phyloP scores from a whole-genome alignment of 53 echinoderm and acorn worm genomes.

The Luidia sarsii region DNA sequence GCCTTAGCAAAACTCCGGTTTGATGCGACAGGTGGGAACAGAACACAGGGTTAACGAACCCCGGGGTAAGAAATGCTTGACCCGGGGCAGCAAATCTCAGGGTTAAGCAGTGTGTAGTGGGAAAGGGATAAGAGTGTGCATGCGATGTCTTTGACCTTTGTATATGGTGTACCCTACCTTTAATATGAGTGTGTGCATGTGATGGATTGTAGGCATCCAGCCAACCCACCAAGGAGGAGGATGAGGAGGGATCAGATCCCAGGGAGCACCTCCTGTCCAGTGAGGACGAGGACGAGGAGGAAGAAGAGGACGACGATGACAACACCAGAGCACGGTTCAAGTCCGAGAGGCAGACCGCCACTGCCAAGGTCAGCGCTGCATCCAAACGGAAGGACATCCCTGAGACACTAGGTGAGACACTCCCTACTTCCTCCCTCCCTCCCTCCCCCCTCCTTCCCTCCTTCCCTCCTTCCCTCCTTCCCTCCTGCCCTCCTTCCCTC shows the following conservation, averaged over 20 bases:
- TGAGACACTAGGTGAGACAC: constrained; percentile 68
- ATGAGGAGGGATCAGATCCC: constrained; percentile 36
- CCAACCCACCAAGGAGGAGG: constrained; percentile 13
- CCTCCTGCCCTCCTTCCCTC: too few species aligned
- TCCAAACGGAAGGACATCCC: constrained; percentile 68
- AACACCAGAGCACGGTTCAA: constrained; percentile 61
- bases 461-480: not conserved
- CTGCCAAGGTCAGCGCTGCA: constrained; percentile 9
- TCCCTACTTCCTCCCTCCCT: not conserved
- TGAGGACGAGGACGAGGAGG: constrained; percentile 66
- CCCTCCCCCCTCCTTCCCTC: not conserved
- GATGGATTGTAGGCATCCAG: not conserved
- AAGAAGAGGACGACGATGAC: constrained; percentile 70
- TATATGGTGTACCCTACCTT: too few species aligned
- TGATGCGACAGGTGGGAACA: too few species aligned
- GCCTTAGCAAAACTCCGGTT: too few species aligned
- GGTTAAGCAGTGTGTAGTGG: too few species aligned
- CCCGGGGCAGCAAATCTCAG: too few species aligned
- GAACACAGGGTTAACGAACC: too few species aligned
- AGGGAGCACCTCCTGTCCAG: constrained; percentile 37
- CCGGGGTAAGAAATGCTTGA: too few species aligned
- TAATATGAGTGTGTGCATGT: too few species aligned
- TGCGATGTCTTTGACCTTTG: too few species aligned
- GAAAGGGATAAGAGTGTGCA: too few species aligned
- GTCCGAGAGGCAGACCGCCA: constrained; percentile 62